Percentiles rank a stretch among this genome's conserved stretches.
These are phyloP conservation scores for Enteromius thamalakanensis DNA, from an alignment of 2,797 vertebrate species.

Conservation along the genomic window DNA sequence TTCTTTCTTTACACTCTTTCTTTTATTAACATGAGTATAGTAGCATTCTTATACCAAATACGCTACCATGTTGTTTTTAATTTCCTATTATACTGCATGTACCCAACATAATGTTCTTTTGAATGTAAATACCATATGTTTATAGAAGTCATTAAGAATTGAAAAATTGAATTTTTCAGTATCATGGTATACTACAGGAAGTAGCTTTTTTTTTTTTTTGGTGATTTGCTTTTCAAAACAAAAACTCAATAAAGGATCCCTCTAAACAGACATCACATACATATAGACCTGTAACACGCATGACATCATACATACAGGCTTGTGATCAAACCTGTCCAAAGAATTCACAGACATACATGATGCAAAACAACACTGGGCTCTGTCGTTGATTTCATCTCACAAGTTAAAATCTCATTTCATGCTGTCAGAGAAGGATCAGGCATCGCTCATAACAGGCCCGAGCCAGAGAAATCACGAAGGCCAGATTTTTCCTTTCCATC, in stretches of 20 bases:
- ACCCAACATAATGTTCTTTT: not conserved
- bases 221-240: not conserved
- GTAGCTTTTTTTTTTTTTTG: not conserved
- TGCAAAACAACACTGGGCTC: not conserved
- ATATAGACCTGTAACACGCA: slow-evolving; percentile 12
- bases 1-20: not conserved
- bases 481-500: slow-evolving; percentile 45
- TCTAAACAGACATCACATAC: not conserved
- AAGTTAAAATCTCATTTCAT: slow-evolving; percentile 75
- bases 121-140: not conserved
- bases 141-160: not conserved
- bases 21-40: not conserved
- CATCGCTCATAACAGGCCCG: slow-evolving; percentile 72
- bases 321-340: not conserved
- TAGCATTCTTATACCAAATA: not conserved
- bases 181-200: not conserved
- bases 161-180: not conserved
- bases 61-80: not conserved
- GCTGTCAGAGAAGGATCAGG: slow-evolving; percentile 79
- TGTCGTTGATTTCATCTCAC: slow-evolving; percentile 67
- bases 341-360: slow-evolving; percentile 8
- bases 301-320: slow-evolving; percentile 8
- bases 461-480: slow-evolving; percentile 45
- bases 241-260: not conserved
- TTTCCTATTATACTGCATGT: not conserved